Conservation (phyloP, 2,797 vertebrate genomes). For the Sorex maritimensis region DNA sequence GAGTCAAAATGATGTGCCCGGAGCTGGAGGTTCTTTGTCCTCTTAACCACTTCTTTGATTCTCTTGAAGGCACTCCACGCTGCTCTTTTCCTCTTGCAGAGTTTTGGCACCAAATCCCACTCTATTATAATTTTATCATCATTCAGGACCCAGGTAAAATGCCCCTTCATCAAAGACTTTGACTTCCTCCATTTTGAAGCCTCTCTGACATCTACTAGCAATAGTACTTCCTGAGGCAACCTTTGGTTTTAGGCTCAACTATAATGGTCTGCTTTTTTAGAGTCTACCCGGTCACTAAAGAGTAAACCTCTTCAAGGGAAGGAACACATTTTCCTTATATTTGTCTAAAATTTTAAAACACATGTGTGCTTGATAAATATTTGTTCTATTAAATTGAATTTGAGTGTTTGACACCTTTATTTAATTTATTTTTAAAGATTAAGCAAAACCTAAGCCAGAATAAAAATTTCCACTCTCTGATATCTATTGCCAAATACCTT, state of each 20-base stretch:
- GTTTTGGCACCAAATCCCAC: too few species aligned
- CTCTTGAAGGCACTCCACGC: too few species aligned
- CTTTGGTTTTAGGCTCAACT: not conserved
- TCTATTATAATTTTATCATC: not conserved
- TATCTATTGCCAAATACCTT: conserved; percentile 67
- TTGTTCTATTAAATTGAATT: conserved; percentile 55
- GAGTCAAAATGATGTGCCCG: too few species aligned
- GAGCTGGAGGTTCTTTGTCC: too few species aligned
- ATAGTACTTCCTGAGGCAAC: not conserved
- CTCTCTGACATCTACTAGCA: too few species aligned
- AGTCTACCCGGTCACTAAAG: not conserved
- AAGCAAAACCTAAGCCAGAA: conserved; percentile 70
- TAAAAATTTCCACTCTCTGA: conserved; percentile 63
- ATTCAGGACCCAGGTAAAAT: not conserved
- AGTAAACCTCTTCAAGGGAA: not conserved
- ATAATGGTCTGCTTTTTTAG: not conserved
- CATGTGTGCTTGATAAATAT: conserved; percentile 45
- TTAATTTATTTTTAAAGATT: conserved; percentile 69
- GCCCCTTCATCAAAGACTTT: not conserved
- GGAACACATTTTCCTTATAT: conserved; percentile 23
- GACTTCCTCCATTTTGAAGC: not conserved
- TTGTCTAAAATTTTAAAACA: conserved; percentile 34
- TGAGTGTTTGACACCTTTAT: conserved; percentile 24
- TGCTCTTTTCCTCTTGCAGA: too few species aligned
- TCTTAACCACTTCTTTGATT: too few species aligned